phyloP scores from a whole-genome alignment of 2,797 vertebrate genomes.

The Melanotaenia maccullochi region DNA sequence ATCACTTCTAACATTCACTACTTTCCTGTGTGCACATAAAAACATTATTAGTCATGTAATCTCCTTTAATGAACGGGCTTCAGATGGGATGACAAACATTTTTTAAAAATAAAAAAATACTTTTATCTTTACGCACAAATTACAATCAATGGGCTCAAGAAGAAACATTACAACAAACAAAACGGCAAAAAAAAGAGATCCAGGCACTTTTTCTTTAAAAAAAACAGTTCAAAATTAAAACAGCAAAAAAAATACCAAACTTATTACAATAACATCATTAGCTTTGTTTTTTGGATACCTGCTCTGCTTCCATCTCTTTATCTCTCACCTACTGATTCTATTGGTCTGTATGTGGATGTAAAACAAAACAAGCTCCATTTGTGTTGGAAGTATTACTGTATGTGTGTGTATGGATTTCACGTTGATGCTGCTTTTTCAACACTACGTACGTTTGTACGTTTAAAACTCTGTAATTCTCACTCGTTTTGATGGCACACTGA shows the following conservation, averaged over 20 bases:
- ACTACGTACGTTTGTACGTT: too few relatives aligned
- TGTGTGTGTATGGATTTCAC: too few relatives aligned
- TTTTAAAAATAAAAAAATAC: too few relatives aligned
- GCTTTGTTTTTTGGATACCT: constrained; percentile 13
- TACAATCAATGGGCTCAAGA: constrained; percentile 27
- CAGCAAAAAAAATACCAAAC: constrained; percentile 46
- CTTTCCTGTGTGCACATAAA: constrained; percentile 41
- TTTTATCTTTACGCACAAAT: too few relatives aligned
- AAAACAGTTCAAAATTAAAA: constrained; percentile 59
- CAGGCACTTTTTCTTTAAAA: constrained; percentile 72
- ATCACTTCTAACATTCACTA: constrained; percentile 51
- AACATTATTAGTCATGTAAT: constrained; percentile 57
- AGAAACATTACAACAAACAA: neutral
- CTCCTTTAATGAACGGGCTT: constrained; percentile 16
- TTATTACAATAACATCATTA: constrained; percentile 33
- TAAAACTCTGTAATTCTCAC: too few relatives aligned
- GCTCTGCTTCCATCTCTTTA: constrained; percentile 1
- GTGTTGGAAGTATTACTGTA: constrained; percentile 34
- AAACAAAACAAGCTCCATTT: constrained; percentile 26
- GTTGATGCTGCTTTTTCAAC: too few relatives aligned
- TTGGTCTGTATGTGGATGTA: constrained; percentile 2
- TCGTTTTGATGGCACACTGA: too few relatives aligned
- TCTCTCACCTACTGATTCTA: constrained; percentile 17
- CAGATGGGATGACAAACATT: neutral
- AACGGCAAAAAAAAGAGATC: constrained; percentile 27